phyloP scores from a whole-genome alignment of 2,797 vertebrate species.

The Nannoperca australis region DNA sequence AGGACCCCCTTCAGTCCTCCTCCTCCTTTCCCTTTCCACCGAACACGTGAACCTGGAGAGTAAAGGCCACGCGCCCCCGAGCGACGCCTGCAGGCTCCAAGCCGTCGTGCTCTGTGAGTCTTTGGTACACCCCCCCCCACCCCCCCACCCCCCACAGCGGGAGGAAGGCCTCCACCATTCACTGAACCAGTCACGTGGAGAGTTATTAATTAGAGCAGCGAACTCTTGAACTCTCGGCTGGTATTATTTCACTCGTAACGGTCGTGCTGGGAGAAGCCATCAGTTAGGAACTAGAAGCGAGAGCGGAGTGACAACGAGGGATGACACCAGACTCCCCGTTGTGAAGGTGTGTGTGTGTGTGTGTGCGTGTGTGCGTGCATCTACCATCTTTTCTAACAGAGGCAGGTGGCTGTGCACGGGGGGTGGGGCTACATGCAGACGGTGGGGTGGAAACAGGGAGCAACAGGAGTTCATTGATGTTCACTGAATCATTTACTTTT shows the following conservation, averaged over 20 bases:
- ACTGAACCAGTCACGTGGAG: conserved; percentile 28
- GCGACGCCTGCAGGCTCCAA: conserved; percentile 46
- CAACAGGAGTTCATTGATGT: not conserved
- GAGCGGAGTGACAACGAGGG: conserved; percentile 23
- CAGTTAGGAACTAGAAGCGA: conserved; percentile 38
- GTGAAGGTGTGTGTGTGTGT: conserved; percentile 31
- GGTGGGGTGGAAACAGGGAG: not conserved
- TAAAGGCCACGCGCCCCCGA: conserved; percentile 15
- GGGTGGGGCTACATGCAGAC: conserved; percentile 18
- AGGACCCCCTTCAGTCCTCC: conserved; percentile 2
- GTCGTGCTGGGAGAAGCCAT: conserved; percentile 58
- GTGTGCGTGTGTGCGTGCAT: not conserved
- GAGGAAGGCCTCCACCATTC: conserved; percentile 36
- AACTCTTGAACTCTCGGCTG: conserved; percentile 74
- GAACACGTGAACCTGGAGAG: conserved; percentile 13
- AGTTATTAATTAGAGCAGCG: conserved; percentile 70
- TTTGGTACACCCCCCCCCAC: conserved; percentile 9
- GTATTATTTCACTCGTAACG: conserved; percentile 53
- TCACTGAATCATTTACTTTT: not conserved
- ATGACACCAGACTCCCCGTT: conserved; percentile 30
- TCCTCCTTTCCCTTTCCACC: conserved; percentile 6
- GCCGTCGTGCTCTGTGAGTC: not conserved
- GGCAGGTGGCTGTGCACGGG: conserved; percentile 38
- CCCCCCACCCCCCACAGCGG: too few species aligned
- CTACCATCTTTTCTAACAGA: not conserved